Percentiles rank a stretch among this genome's conserved stretches.
Conservation (phyloP, 2,113 vertebrate species). For the Catagonus wagneri region DNA sequence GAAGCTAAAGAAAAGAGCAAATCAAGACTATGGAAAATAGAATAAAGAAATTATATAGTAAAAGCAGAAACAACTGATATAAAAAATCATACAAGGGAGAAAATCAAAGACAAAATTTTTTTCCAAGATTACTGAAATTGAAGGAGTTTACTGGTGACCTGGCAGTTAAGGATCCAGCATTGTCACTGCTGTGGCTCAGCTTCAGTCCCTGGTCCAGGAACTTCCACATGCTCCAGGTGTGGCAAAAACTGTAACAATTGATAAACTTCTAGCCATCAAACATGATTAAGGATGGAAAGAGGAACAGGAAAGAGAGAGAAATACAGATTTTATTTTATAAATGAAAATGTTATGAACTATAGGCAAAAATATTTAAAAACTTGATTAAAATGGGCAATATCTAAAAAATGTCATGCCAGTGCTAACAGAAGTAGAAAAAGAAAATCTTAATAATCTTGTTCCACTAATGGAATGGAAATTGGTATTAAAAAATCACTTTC, state of each 20-base stretch:
- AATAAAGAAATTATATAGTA: background rate
- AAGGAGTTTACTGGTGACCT: too few species aligned
- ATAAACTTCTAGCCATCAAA: background rate
- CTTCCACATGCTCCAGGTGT: too few species aligned
- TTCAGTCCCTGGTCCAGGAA: too few species aligned
- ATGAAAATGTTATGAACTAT: background rate
- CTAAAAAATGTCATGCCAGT: background rate
- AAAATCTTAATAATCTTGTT: background rate
- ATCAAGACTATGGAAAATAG: background rate
- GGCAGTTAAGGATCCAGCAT: too few species aligned
- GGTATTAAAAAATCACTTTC: background rate
- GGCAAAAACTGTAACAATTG: background rate
- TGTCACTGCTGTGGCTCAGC: too few species aligned
- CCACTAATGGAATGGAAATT: background rate
- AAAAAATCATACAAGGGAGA: background rate
- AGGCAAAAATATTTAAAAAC: background rate
- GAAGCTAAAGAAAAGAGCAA: background rate
- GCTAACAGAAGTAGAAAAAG: background rate
- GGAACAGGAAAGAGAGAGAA: background rate
- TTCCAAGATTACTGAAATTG: background rate
- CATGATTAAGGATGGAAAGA: background rate
- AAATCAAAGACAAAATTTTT: background rate
- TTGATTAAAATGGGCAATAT: conserved; percentile 13
- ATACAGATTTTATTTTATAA: background rate
- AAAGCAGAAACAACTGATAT: background rate